Evolutionary conservation across 2,888 invertebrate species (phyloP).

Genomic region (Mylabris sibirica): DNA sequence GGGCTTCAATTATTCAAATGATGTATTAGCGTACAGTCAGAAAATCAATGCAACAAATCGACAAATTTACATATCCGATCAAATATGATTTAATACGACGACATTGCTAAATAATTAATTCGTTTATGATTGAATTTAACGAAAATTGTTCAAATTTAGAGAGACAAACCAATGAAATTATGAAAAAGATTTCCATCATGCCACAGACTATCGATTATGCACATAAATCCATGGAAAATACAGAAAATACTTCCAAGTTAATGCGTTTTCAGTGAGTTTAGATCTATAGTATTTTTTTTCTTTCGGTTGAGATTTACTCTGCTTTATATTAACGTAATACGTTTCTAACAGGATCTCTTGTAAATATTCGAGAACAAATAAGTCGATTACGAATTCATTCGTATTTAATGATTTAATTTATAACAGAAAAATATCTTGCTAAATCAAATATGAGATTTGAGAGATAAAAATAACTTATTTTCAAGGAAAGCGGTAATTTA

Average conservation of each 20-base stretch:
- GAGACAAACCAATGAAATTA: not conserved
- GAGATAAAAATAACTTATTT: not conserved
- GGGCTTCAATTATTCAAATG: slow-evolving; percentile 37
- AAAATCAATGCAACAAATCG: slow-evolving; percentile 35
- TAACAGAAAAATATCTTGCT: too few species aligned
- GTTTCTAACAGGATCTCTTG: slow-evolving; percentile 40
- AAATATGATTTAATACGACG: slow-evolving; percentile 38
- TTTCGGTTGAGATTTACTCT: slow-evolving; percentile 38
- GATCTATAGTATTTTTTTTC: slow-evolving; percentile 33
- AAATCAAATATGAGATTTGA: not conserved
- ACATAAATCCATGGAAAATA: slow-evolving; percentile 14
- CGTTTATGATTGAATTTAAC: slow-evolving; percentile 33
- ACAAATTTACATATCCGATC: slow-evolving; percentile 39
- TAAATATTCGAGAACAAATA: slow-evolving; percentile 35
- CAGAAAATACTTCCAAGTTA: slow-evolving; percentile 32
- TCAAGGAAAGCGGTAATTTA: not conserved
- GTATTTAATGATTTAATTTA: not conserved
- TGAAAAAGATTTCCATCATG: slow-evolving; percentile 29
- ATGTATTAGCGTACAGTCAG: slow-evolving; percentile 25
- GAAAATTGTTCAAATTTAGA: not conserved
- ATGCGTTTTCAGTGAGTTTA: slow-evolving; percentile 44
- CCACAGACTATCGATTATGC: slow-evolving; percentile 37
- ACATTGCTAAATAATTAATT: slow-evolving; percentile 36
- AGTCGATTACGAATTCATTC: slow-evolving; percentile 19
- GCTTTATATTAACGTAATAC: slow-evolving; percentile 45